Base-by-base conservation (phyloP, 2,888 invertebrate species). In the Ectemnius lituratus region DNA sequence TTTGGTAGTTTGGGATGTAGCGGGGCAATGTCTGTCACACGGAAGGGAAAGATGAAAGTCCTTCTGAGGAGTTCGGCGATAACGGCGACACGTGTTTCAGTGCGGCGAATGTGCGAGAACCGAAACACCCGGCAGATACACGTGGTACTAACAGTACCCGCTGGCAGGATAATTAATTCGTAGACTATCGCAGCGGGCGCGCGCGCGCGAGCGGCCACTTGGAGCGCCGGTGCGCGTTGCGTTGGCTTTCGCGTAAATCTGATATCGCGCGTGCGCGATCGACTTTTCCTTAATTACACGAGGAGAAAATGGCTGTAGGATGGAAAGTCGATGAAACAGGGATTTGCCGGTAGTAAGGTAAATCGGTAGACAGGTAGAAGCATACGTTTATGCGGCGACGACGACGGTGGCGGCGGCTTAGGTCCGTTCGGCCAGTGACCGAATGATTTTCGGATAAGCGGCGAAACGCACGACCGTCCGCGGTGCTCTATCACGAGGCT, bases 381-480 rank as follows among this genome's bases (percentile, higher is more conserved):
- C 16, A n/a, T 20, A 5, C 37, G 8, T 37, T 37, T 37, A 37
- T 37, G 37, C 11, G 37, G 49, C 2, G 52, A 64, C 11, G 6
- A 47, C 59, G 65, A 46, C 23, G 20, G 59, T n/a, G 16, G 5
- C 14, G 27, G 20, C n/a, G 47, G n/a, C 11, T 23, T 23, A 37
- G 18, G 66, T 16, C 47, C 52, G 18, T 37, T 8, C 58, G 71
- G 59, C 52, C 67, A 62, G 18, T 56, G 64, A 28, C 57, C 64
- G 57, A 52, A 28, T 62, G 72, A 72, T 72, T 72, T 72, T 72
- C 72, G 72, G 67, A 72, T 72, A 72, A 72, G 72, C 67, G 52
- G 27, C 49, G 52, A 67, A 59, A 67, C 72, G 72, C 67, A 71
- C 67, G 66, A 71, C 46, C 71, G 57, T 67, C 46, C 49, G 37